phyloP scores from a whole-genome alignment of 2,797 vertebrate genomes.

The Urocyon cinereoargenteus region DNA sequence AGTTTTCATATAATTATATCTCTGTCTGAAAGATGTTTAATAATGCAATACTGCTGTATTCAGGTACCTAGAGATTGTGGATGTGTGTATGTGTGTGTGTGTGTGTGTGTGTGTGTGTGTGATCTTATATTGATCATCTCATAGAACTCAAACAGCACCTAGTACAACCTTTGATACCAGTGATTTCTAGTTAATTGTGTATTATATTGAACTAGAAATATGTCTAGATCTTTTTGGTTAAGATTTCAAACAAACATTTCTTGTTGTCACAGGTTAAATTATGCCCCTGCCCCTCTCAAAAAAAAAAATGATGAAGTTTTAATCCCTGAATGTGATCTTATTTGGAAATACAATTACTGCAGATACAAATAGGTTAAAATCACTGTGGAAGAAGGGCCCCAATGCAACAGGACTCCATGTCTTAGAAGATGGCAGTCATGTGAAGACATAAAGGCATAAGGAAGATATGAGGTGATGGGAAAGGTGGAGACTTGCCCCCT shows the following conservation, averaged over 20 bases:
- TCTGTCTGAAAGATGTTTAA: background rate
- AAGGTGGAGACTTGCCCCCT: background rate
- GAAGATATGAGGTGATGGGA: background rate
- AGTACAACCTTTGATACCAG: background rate
- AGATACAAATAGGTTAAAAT: background rate
- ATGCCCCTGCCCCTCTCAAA: background rate
- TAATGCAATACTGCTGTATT: background rate
- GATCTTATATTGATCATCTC: background rate
- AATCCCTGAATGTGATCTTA: background rate
- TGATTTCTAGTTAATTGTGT: background rate
- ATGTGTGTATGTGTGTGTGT: too few relatives aligned
- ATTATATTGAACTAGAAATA: background rate
- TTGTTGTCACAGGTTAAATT: background rate
- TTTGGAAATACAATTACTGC: background rate
- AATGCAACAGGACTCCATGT: background rate
- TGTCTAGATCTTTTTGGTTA: background rate
- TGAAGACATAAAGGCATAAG: background rate
- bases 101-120: too few relatives aligned
- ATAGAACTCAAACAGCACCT: background rate
- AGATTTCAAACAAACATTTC: background rate
- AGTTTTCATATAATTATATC: background rate
- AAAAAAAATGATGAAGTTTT: background rate
- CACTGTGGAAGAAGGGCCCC: background rate
- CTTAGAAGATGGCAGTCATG: background rate
- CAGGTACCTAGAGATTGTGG: background rate